These are phyloP conservation scores for Drosophila sp. DNA, from an alignment of 1,140 invertebrate genomes.

Conservation along the genomic window DNA sequence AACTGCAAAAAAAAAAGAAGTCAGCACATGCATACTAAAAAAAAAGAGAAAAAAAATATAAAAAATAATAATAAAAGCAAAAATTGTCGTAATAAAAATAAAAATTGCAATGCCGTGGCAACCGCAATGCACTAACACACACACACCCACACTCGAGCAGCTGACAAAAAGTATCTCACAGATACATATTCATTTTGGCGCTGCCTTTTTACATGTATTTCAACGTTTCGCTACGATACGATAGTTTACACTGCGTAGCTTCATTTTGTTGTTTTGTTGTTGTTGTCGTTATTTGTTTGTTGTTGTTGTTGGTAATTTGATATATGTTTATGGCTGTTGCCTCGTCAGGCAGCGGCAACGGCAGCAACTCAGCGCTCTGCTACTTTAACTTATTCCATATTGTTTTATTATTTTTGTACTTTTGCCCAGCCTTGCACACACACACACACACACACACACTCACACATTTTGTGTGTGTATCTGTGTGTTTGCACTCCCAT, in stretches of 20 bases:
- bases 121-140: slow-evolving; percentile 55
- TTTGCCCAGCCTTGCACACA: slow-evolving; percentile 30
- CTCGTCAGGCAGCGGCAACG: slow-evolving; percentile 40
- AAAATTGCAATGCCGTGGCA: slow-evolving; percentile 68
- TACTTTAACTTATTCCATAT: slow-evolving; percentile 75
- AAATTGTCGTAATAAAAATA: slow-evolving; percentile 75
- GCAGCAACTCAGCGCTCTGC: slow-evolving; percentile 57
- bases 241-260: slow-evolving; percentile 60
- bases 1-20: slow-evolving; percentile 21
- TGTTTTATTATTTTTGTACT: slow-evolving; percentile 36
- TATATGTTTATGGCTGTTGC: slow-evolving; percentile 80
- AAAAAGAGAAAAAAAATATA: slow-evolving; percentile 2
- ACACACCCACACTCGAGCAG: slow-evolving; percentile 26
- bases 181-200: slow-evolving; percentile 44
- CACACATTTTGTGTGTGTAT: slow-evolving; percentile 10
- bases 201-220: slow-evolving; percentile 2
- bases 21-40: not conserved
- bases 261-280: slow-evolving; percentile 15
- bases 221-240: slow-evolving; percentile 42
- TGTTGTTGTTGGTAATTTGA: slow-evolving; percentile 68
- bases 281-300: not conserved
- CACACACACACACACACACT: not conserved
- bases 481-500: slow-evolving; percentile 29
- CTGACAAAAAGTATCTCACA: slow-evolving; percentile 73
- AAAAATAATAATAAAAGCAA: slow-evolving; percentile 54